Evolutionary conservation across 2,797 vertebrate species (phyloP).

Genomic region (Typhlichthys eigenmanni): DNA sequence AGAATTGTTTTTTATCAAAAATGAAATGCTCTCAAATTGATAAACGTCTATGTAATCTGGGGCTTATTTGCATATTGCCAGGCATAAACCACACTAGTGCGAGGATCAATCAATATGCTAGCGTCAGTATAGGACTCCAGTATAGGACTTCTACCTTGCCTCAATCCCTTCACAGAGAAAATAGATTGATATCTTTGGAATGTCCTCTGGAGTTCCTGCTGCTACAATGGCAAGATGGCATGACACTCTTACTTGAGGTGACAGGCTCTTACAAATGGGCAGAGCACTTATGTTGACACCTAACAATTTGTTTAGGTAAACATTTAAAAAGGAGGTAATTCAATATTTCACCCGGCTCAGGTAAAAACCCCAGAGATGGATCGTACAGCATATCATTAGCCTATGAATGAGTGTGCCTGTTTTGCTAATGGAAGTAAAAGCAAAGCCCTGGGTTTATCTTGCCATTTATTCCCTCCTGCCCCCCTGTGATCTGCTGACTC

Average conservation of each 20-base stretch:
- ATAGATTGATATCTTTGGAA: conserved; percentile 67
- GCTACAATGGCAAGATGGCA: conserved; percentile 12
- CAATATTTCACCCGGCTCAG: conserved; percentile 11
- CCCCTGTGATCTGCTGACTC: conserved; percentile 54
- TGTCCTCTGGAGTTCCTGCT: conserved; percentile 45
- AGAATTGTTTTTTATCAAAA: conserved; percentile 51
- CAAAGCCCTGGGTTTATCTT: conserved; percentile 46
- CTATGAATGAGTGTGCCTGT: conserved; percentile 49
- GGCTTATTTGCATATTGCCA: conserved; percentile 56
- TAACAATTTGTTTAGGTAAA: conserved; percentile 34
- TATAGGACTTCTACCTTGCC: conserved; percentile 28
- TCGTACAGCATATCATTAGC: conserved; percentile 54
- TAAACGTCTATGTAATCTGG: conserved; percentile 59
- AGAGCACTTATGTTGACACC: conserved; percentile 27
- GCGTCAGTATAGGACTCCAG: conserved; percentile 29
- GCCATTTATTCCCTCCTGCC: conserved; percentile 47
- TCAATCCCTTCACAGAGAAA: conserved; percentile 11
- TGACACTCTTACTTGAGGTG: conserved; percentile 21
- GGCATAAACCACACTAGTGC: conserved; percentile 32
- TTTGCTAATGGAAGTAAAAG: conserved; percentile 59
- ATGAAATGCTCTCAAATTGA: conserved; percentile 36
- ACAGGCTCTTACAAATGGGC: conserved; percentile 32
- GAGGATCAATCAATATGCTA: conserved; percentile 40
- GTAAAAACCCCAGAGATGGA: conserved; percentile 30
- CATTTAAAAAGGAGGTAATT: conserved; percentile 19